Evolutionary conservation across 1,140 invertebrate genomes (phyloP), one percentile per base, ranked within the genome.

Genomic region (Neomicropteryx cornuta): DNA sequence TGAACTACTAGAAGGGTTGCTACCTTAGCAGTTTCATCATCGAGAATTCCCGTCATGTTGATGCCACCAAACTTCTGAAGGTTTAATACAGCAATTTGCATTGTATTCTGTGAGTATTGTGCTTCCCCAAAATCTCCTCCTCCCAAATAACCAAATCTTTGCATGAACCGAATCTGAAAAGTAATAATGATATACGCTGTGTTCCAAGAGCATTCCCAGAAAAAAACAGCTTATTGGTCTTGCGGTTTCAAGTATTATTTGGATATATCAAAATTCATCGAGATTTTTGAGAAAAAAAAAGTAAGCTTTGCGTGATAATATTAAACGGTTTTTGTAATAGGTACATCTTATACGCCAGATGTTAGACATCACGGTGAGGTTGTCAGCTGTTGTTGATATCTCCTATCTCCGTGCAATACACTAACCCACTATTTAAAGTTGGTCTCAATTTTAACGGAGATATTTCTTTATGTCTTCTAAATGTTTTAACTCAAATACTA

Each of bases 31-130:
- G 81, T 84, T 8, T 56, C 63, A 21, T 63, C 56, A 51, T 83
- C 76, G 8, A 82, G 44, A 5, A 60, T 50, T 14, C 81, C 81
- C 2, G 79, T 81, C 50, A 72, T 60, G 10, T 68, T 56, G 11
- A 83, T 61, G n/a, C 64, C 75, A 14, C 78, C 79, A 58, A 75
- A 83, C 44, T 56, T 71, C 58, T 83, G 81, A 53, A 82, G 61
- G 37, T 65, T 69, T 48, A 67, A 71, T 8, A 83, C 63, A 0
- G 73, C 74, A n/a, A 72, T 66, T 2, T 64, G 49, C 6, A 81
- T 55, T 5, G 75, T 66, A 36, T 69, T 63, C 44, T 72, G 56
- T 6, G 70, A 71, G 56, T 75, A 80, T 16, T 76, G 49, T 1
- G 73, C 64, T 36, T 70, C 67, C 36, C 66, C 60, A 4, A 56